Evolutionary conservation across 2,113 vertebrate species (phyloP), one percentile per base, ranked within the genome.

Genomic region (Labeo rohita): DNA sequence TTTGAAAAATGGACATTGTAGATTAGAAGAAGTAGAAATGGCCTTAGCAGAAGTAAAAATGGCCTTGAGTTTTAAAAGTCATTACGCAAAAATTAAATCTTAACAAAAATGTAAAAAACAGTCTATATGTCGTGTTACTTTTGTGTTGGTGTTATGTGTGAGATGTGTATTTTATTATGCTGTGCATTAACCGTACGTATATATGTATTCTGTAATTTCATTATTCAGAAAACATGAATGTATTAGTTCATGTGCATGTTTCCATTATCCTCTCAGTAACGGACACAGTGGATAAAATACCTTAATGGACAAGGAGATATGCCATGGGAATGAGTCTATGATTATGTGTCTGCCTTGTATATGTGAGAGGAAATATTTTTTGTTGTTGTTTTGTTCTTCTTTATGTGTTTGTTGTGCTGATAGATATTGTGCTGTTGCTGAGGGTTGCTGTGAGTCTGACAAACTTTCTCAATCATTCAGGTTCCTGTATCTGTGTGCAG

Each of bases 401-500:
- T 34, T 63, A 12, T 59, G 21, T 45, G 70, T 16, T 45, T 65
- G 49, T 63, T 15, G 12, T 68, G 28, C 28, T 21, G 16, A 56
- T 54, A 18, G 15, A 56, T 54, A 54, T 18, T 83, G 73, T 39
- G 18, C 28, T 84, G 43, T 50, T 34, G 39, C 39, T 39, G 39
- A 39, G 39, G 39, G 39, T 39, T 39, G 3, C 2, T 39, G 39
- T 39, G 39, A 28, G 43, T 21, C 5, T 88, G 23, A 66, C 50
- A 2, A 56, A 61, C 43, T 50, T 80, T 84, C 5, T 86, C 34
- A 74, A 4, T 16, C 28, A 21, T 86, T 21, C 63, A 91, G 89
- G 86, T 91, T 2, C 90, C 91, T 13, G 85, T 89, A 82, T 92
- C 92, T 75, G 54, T 91, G 65, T 92, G 90, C 73, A 92, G 91